Evolutionary conservation across 1,140 invertebrate genomes (phyloP), one percentile per base, ranked within the genome.

Genomic region (Melitaea cinxia): DNA sequence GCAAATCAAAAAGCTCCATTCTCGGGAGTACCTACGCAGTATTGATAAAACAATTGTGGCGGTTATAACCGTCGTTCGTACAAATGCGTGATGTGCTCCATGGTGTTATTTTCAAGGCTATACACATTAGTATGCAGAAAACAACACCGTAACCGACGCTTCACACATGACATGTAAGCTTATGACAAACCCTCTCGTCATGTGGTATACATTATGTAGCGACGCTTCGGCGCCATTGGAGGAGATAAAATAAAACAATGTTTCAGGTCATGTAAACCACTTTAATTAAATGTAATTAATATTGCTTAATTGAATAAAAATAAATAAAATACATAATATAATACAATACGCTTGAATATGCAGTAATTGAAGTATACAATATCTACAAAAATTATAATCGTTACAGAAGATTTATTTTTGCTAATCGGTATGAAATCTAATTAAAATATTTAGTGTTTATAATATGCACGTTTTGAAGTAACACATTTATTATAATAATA

Each of bases 291-390:
- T 73, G 70, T 85, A 82, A 85, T 83, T 85, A 87, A 83, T 88
- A 87, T 88, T 87, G 85, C 85, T 85, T 85, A 85, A 82, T 89
- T 76, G 78, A 87, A 80, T 83, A 74, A 64, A 85, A 89, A 88
- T 86, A 86, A 88, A 89, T 89, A 85, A 77, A 80, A 75, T 77
- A 82, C 80, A 81, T 72, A 85, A 82, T n/a, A n/a, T n/a, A n/a
- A n/a, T n/a, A n/a, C n/a, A n/a, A n/a, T 83, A 85, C 19, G n/a
- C 69, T 77, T 77, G 80, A 80, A 79, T 65, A 65, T 65, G 45
- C 45, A 76, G 76, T 78, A 80, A 73, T 72, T 76, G 79, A 73
- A 78, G 75, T 77, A 72, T 35, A 76, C 72, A 55, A 69, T 77
- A 70, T 68, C 67, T 81, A 83, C 75, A 76, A 73, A 77, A 74